Conservation (phyloP, 2,113 vertebrate genomes). For the Upupa epops region DNA sequence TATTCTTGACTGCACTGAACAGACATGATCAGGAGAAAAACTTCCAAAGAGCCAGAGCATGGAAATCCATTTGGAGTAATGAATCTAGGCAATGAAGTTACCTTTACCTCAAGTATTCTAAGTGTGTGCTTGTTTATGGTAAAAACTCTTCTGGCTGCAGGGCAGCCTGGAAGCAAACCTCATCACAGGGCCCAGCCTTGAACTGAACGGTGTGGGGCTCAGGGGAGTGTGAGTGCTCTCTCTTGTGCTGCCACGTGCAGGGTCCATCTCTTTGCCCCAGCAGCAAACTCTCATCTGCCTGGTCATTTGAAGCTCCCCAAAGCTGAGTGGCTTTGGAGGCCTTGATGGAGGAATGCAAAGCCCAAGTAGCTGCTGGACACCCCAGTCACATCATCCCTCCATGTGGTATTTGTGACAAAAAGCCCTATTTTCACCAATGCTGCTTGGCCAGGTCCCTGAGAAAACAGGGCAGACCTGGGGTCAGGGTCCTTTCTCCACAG, state of each 20-base stretch:
- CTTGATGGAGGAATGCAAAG: background rate
- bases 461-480: background rate
- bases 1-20: background rate
- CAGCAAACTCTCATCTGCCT: background rate
- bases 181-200: background rate
- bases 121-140: background rate
- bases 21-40: background rate
- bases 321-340: background rate
- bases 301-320: background rate
- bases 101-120: background rate
- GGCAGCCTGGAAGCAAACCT: background rate
- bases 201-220: too few species aligned
- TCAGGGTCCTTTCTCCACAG: background rate
- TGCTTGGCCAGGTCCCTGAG: background rate
- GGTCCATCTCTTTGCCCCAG: background rate
- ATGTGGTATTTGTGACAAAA: background rate
- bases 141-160: background rate
- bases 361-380: background rate
- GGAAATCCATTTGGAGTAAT: background rate
- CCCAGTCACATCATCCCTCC: rapidly evolving
- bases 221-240: background rate
- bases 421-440: rapidly evolving
- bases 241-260: background rate
- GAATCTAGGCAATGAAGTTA: background rate
- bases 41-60: background rate